phyloP scores from a whole-genome alignment of 2,888 invertebrate genomes.

The Dendrolimus houi region DNA sequence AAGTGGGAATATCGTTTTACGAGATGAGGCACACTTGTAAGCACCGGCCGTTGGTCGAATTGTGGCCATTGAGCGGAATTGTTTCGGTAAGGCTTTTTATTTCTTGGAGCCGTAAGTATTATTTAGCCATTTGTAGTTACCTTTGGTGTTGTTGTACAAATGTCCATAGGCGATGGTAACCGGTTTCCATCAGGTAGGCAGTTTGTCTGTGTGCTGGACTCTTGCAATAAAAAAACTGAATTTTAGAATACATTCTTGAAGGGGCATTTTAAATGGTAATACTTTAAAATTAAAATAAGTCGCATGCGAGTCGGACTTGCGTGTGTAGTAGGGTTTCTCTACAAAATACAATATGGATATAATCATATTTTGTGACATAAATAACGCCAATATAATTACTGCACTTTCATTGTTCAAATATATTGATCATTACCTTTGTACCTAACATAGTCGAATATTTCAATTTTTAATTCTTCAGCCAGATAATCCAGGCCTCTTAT shows the following conservation, averaged over 20 bases:
- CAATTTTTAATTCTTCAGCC: slow-evolving; percentile 31
- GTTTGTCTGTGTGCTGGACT: too few relatives aligned
- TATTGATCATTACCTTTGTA: too few relatives aligned
- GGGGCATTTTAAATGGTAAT: background rate
- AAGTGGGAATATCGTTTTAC: slow-evolving; percentile 54
- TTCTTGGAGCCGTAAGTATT: background rate
- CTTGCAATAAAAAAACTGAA: background rate
- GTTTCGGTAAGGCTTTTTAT: slow-evolving; percentile 37
- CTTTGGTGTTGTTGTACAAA: background rate
- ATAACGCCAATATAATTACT: too few relatives aligned
- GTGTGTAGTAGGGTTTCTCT: too few relatives aligned
- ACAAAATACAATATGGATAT: too few relatives aligned
- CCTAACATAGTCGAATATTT: too few relatives aligned
- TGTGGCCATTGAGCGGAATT: slow-evolving; percentile 45
- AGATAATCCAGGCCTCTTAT: slow-evolving; percentile 37
- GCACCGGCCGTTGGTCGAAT: slow-evolving; percentile 48
- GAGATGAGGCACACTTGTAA: slow-evolving; percentile 56
- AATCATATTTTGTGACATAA: too few relatives aligned
- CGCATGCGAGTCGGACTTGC: too few relatives aligned
- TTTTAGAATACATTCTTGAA: background rate
- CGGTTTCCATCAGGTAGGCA: too few relatives aligned
- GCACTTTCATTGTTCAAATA: too few relatives aligned
- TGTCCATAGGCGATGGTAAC: too few relatives aligned
- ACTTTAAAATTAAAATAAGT: background rate
- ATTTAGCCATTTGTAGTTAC: background rate